phyloP scores from a whole-genome alignment of 2,888 invertebrate species.

The Phorcus lineatus region DNA sequence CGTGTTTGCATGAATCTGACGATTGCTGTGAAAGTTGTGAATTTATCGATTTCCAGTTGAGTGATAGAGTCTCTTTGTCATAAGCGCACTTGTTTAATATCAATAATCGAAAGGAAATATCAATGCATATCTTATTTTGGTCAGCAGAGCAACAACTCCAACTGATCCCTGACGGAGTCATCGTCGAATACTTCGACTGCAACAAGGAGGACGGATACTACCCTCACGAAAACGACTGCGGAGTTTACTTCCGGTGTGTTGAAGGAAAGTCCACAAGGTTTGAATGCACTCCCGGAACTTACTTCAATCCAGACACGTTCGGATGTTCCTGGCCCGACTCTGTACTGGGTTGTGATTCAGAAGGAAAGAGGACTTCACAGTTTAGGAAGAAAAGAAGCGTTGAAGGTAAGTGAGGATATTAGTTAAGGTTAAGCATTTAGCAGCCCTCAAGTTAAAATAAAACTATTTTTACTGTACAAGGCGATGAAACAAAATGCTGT shows the following conservation, averaged over 20 bases:
- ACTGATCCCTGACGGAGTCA: background rate
- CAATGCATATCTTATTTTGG: no score
- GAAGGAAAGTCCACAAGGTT: conserved; percentile 1
- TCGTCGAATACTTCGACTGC: background rate
- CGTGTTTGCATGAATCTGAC: no score
- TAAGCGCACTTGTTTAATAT: no score
- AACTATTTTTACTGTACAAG: no score
- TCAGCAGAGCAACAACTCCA: background rate
- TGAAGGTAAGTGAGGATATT: background rate
- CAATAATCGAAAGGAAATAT: no score
- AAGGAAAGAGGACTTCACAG: background rate
- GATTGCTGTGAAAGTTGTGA: no score
- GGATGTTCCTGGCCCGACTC: conserved; percentile 21
- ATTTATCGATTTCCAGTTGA: no score
- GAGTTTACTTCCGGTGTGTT: conserved; percentile 17
- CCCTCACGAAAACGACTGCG: conserved; percentile 14
- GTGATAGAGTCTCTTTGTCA: no score
- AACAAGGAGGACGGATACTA: background rate
- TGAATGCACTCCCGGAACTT: conserved; percentile 12
- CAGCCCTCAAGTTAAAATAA: no score
- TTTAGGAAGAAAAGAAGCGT: background rate
- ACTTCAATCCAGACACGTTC: background rate
- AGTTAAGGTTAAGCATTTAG: background rate
- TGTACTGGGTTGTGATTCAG: conserved; percentile 15
- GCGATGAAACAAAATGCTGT: no score